Percentiles rank a stretch among this genome's conserved stretches.
These are phyloP conservation scores for Drosophila saltans DNA, from an alignment of 1,140 invertebrate genomes.

Conservation along the genomic window DNA sequence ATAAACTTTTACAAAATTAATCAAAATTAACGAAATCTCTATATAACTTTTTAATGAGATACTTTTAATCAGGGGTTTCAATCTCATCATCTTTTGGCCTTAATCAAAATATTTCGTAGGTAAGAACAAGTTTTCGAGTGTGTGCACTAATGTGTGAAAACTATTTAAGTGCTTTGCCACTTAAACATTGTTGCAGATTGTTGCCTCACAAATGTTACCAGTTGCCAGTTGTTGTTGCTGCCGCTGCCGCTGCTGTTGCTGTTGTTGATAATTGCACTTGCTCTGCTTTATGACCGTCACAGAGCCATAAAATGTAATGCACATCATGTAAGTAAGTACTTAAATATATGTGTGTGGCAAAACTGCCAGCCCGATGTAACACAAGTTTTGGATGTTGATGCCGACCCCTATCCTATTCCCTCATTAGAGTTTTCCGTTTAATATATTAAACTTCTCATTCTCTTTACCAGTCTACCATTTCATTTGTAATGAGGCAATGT, in stretches of 20 bases:
- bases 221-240: constrained; percentile 26
- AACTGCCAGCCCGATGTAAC: constrained; percentile 41
- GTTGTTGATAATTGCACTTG: constrained; percentile 71
- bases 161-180: constrained; percentile 60
- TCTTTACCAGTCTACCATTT: no score
- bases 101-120: background rate
- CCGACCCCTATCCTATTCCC: background rate
- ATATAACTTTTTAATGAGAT: no score
- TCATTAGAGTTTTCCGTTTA: constrained; percentile 10
- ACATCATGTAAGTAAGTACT: constrained; percentile 73
- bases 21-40: no score
- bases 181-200: constrained; percentile 70
- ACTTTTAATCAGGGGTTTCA: no score
- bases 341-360: constrained; percentile 44
- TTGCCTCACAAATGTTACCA: constrained; percentile 37
- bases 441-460: constrained; percentile 1
- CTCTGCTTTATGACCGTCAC: constrained; percentile 70
- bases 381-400: constrained; percentile 27
- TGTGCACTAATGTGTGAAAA: constrained; percentile 53
- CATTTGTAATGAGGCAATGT: background rate
- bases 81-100: background rate
- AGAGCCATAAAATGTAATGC: constrained; percentile 73
- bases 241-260: constrained; percentile 27
- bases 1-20: no score
- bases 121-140: constrained; percentile 24